A percentile compares a stretch with the other conserved stretches of the same genome.
These are phyloP conservation scores for Microctonus aethiopoides DNA, from an alignment of 2,888 invertebrate genomes.

Conservation along the genomic window DNA sequence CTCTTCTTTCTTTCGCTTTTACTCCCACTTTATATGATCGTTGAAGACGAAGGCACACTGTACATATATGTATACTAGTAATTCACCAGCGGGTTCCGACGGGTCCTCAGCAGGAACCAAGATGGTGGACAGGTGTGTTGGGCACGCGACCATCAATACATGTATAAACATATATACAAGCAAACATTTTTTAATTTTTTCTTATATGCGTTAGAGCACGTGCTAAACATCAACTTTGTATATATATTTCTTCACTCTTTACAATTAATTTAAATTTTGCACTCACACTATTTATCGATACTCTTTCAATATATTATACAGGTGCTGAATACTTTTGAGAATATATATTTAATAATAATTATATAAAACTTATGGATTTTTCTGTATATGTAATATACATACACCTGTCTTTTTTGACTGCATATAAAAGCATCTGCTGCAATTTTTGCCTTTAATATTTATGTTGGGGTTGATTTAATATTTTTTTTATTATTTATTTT, in stretches of 20 bases:
- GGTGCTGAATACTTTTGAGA: too few species aligned
- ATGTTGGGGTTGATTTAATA: neutral
- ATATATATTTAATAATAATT: too few species aligned
- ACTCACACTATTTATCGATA: neutral
- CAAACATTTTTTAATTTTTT: too few species aligned
- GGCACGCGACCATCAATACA: constrained; percentile 53
- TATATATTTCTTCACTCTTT: constrained; percentile 7
- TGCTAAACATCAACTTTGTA: constrained; percentile 4
- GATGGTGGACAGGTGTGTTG: constrained; percentile 58
- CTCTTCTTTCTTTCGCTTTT: constrained; percentile 38
- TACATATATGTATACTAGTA: too few species aligned
- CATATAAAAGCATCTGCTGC: constrained; percentile 2
- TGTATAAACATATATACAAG: too few species aligned
- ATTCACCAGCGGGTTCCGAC: too few species aligned
- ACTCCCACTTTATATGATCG: constrained; percentile 11
- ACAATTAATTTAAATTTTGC: constrained; percentile 7
- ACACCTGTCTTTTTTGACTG: constrained; percentile 10
- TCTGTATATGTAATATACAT: neutral
- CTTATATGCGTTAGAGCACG: neutral
- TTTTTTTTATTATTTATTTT: neutral
- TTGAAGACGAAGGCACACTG: too few species aligned
- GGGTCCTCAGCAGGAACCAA: too few species aligned
- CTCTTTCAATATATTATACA: neutral
- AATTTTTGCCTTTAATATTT: neutral
- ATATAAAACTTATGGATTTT: neutral